phyloP scores from a whole-genome alignment of 2,797 vertebrate species.

The Hemibagrus guttatus region DNA sequence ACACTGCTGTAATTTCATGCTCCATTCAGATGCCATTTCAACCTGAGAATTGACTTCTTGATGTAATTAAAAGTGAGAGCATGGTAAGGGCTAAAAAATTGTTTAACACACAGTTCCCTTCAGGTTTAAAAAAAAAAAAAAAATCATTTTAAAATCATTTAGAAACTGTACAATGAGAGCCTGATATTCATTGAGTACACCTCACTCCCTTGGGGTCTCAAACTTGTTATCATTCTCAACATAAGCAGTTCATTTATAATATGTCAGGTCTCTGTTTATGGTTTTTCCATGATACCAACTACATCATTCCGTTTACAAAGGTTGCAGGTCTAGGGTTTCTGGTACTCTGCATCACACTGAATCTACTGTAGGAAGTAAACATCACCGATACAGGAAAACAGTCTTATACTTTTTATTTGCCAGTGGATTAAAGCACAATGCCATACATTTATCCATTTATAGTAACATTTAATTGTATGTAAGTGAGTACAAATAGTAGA shows the following conservation, averaged over 20 bases:
- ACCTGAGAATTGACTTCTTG: conserved; percentile 59
- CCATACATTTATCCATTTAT: neutral
- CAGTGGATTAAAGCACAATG: neutral
- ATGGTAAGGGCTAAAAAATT: conserved; percentile 40
- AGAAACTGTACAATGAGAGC: conserved; percentile 18
- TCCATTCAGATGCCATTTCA: conserved; percentile 55
- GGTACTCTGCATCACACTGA: neutral
- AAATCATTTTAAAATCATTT: neutral
- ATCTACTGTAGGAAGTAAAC: neutral
- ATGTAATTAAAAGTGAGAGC: conserved; percentile 61
- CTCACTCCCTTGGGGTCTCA: neutral
- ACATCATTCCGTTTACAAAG: neutral
- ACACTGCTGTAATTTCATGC: conserved; percentile 64
- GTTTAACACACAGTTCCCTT: conserved; percentile 42
- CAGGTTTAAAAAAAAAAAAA: conserved; percentile 19
- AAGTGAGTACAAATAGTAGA: neutral
- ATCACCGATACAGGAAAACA: neutral
- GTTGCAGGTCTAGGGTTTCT: too few species aligned
- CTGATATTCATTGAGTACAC: neutral
- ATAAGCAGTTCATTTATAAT: neutral
- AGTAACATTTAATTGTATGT: neutral
- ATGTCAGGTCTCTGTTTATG: neutral
- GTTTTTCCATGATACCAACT: neutral
- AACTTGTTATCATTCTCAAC: neutral
- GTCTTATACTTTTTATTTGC: neutral